Conservation (phyloP, 2,888 invertebrate species). For the Lasioglossum zephyrum region DNA sequence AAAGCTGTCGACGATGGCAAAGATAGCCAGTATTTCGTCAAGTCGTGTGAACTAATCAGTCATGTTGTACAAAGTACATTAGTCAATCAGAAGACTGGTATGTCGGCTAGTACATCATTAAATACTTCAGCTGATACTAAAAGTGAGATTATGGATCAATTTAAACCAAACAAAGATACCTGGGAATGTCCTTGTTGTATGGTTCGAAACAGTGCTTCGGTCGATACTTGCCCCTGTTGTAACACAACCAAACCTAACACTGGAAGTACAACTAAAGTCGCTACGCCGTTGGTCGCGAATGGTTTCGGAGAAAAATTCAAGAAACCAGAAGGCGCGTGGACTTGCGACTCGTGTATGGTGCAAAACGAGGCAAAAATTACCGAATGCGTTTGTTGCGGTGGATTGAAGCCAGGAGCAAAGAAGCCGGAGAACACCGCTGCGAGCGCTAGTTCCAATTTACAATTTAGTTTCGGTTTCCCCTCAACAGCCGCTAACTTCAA, state of each 20-base stretch:
- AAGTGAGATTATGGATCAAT: conserved; percentile 51
- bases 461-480: conserved; percentile 78
- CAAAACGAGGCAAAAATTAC: conserved; percentile 84
- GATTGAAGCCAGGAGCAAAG: conserved; percentile 83
- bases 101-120: conserved; percentile 2
- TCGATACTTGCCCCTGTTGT: conserved; percentile 86
- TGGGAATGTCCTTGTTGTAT: conserved; percentile 90
- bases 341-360: conserved; percentile 87
- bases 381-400: conserved; percentile 86
- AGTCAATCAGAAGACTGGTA: conserved; percentile 19
- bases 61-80: conserved; percentile 6
- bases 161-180: conserved; percentile 85
- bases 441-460: conserved; percentile 51
- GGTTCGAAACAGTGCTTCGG: conserved; percentile 86
- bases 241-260: conserved; percentile 82
- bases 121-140: conserved; percentile 13
- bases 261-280: conserved; percentile 20
- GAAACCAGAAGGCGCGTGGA: conserved; percentile 84
- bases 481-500: conserved; percentile 78
- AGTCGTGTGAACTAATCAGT: neutral
- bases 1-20: neutral
- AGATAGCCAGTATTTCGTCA: neutral
- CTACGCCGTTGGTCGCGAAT: conserved; percentile 40
- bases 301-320: conserved; percentile 75
- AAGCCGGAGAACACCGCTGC: conserved; percentile 50